Percentiles rank a stretch among this genome's conserved stretches.
Conservation (phyloP, 2,797 vertebrate species). For the Enoplosus armatus region DNA sequence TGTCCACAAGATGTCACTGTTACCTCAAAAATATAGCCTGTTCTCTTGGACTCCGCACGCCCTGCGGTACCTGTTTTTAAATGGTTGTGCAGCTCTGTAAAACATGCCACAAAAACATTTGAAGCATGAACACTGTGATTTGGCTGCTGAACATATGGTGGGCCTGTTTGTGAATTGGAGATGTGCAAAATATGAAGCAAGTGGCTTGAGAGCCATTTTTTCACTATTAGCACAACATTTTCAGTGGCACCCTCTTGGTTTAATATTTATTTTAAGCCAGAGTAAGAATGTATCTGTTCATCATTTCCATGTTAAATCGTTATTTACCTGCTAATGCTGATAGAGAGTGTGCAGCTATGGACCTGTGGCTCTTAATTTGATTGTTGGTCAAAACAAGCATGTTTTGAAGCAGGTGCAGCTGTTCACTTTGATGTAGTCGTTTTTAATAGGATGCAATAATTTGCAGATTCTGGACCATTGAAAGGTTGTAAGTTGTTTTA, state of each 20-base stretch:
- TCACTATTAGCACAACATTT: neutral
- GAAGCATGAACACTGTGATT: neutral
- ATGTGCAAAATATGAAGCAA: neutral
- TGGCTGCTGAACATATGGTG: neutral
- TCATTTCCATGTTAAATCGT: neutral
- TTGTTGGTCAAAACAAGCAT: neutral
- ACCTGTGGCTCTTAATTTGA: neutral
- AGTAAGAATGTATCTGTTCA: neutral
- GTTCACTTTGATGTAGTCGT: neutral
- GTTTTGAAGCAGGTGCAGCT: neutral
- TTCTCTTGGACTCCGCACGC: neutral
- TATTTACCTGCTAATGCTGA: neutral
- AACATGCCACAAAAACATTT: conserved; percentile 25
- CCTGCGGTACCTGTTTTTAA: conserved; percentile 19
- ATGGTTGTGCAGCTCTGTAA: conserved; percentile 23
- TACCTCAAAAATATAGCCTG: conserved; percentile 1
- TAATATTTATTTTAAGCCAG: neutral
- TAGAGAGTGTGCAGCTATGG: neutral
- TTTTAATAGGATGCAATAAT: neutral
- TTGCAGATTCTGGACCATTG: neutral
- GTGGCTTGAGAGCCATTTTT: neutral
- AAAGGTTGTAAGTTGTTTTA: neutral
- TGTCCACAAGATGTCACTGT: conserved; percentile 73
- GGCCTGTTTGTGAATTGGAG: neutral
- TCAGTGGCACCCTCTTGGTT: neutral